These are phyloP conservation scores for Allacma fusca DNA, from an alignment of 2,888 invertebrate species.

Conservation along the genomic window DNA sequence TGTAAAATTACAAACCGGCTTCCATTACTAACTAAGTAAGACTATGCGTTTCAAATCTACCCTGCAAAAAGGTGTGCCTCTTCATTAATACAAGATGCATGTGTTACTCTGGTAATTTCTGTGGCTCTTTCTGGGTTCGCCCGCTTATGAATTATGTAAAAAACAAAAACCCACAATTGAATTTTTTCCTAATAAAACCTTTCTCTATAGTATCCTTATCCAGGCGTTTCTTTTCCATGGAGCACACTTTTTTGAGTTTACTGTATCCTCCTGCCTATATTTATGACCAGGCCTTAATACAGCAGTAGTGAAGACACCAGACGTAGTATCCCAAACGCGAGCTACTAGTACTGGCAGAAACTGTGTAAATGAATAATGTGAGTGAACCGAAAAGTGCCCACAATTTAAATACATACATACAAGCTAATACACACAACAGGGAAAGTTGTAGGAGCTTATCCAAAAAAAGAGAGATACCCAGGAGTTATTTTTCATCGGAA, in stretches of 20 bases:
- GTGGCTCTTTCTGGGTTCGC: slow-evolving; percentile 4
- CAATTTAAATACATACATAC: not conserved
- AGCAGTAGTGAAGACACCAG: too few species aligned
- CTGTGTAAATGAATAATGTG: not conserved
- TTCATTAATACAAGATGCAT: slow-evolving; percentile 16
- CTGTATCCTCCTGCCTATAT: too few species aligned
- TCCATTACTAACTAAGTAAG: slow-evolving; percentile 4
- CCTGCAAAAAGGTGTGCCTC: slow-evolving; percentile 16
- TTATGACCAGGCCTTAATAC: too few species aligned
- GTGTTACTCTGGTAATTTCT: slow-evolving; percentile 16
- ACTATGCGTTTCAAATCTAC: slow-evolving; percentile 3
- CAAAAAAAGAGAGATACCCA: slow-evolving; percentile 21
- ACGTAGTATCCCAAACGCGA: too few species aligned
- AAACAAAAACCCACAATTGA: slow-evolving; percentile 16
- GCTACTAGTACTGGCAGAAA: too few species aligned
- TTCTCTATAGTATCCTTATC: not conserved
- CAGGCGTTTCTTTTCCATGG: not conserved
- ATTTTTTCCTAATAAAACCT: not conserved
- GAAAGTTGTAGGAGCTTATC: slow-evolving; percentile 22
- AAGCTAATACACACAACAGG: not conserved
- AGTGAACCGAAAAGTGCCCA: not conserved
- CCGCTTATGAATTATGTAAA: slow-evolving; percentile 14
- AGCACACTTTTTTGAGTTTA: too few species aligned
- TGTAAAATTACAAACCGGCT: slow-evolving; percentile 13
- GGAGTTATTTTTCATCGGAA: slow-evolving; percentile 35